Conservation (phyloP, 2,797 vertebrate genomes). For the Lemur catta region DNA sequence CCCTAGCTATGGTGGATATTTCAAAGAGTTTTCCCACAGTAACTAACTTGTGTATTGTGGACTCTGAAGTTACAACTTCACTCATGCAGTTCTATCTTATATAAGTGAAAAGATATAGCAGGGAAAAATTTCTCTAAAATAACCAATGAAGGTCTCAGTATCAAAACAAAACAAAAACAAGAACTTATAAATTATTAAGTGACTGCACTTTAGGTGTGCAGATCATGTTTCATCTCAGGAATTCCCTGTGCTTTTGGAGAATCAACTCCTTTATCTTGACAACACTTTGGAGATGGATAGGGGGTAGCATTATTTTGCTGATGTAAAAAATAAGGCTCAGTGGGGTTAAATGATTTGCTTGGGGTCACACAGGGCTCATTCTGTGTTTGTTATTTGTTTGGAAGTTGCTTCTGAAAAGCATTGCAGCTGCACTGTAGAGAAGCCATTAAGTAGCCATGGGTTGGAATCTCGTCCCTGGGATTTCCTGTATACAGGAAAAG, state of each 20-base stretch:
- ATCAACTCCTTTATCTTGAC: slow-evolving; percentile 42
- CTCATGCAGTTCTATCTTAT: background rate
- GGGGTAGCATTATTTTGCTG: slow-evolving; percentile 41
- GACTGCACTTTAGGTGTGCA: slow-evolving; percentile 6
- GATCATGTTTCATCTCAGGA: background rate
- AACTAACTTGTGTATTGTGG: background rate
- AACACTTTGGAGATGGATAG: background rate
- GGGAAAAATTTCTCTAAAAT: background rate
- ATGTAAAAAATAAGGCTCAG: slow-evolving; percentile 30
- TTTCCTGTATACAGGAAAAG: background rate
- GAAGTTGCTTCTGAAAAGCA: slow-evolving; percentile 41
- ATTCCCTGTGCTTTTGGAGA: background rate
- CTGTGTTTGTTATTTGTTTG: slow-evolving; percentile 44
- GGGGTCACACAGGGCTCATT: slow-evolving; percentile 19
- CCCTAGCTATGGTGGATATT: background rate
- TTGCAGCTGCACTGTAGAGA: background rate
- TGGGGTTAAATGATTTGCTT: slow-evolving; percentile 56
- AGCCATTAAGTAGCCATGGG: background rate
- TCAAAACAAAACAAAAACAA: background rate
- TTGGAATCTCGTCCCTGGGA: background rate
- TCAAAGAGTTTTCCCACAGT: background rate
- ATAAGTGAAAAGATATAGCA: background rate
- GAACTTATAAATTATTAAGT: slow-evolving; percentile 63
- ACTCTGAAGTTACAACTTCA: background rate
- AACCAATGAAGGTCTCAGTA: background rate